These are phyloP conservation scores for Psilopsiagon aurifrons DNA, from an alignment of 2,113 vertebrate species.

Conservation along the genomic window DNA sequence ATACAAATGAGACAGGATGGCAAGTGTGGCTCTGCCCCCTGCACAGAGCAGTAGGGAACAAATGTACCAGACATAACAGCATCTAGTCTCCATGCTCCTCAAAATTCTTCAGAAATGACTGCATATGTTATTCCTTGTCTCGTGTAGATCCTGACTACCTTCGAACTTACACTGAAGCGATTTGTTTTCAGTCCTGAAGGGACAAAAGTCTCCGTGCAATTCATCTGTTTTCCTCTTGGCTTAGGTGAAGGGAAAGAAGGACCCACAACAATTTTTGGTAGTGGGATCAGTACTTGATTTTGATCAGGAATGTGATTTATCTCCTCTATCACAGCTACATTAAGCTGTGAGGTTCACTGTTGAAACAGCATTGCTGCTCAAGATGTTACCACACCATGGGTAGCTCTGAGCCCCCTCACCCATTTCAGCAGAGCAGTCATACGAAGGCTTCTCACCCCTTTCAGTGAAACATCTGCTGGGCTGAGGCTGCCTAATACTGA, in stretches of 20 bases:
- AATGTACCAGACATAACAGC: background rate
- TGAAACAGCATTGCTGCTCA: rapidly evolving
- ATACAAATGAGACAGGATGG: background rate
- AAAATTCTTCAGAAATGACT: background rate
- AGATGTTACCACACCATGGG: background rate
- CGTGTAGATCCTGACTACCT: background rate
- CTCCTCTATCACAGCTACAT: background rate
- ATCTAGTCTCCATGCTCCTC: background rate
- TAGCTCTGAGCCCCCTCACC: background rate
- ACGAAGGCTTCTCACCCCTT: background rate
- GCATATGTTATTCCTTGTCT: background rate
- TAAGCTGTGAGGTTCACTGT: background rate
- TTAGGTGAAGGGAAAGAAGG: background rate
- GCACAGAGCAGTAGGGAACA: background rate
- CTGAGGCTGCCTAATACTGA: background rate
- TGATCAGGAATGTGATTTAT: background rate
- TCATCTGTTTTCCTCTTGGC: background rate
- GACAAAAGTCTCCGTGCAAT: background rate
- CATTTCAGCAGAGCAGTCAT: background rate
- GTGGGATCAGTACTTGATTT: background rate
- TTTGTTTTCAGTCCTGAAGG: background rate
- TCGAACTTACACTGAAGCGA: rapidly evolving
- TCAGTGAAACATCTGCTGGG: background rate
- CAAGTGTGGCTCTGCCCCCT: background rate
- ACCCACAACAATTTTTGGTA: background rate